Percentiles rank a stretch among this genome's conserved stretches.
phyloP scores from a whole-genome alignment of 2,113 vertebrate genomes.

The Callionymus lyra region DNA sequence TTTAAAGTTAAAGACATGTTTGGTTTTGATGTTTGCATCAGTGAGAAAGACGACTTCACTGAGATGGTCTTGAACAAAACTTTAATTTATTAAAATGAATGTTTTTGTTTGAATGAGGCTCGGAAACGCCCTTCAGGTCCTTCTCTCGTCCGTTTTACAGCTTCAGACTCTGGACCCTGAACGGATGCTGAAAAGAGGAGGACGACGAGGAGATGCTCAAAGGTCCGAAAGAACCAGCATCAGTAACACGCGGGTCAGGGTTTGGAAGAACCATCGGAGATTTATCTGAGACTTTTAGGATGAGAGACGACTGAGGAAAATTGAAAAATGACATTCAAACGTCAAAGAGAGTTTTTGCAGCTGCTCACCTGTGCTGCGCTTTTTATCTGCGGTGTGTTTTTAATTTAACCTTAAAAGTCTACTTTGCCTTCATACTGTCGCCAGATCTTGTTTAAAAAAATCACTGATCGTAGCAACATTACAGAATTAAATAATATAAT shows the following conservation, averaged over 20 bases:
- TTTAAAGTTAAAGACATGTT: too few relatives aligned
- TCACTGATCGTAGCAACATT: too few relatives aligned
- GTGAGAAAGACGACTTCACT: too few relatives aligned
- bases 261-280: too few relatives aligned
- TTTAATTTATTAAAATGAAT: too few relatives aligned
- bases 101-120: too few relatives aligned
- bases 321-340: slow-evolving; percentile 15
- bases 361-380: slow-evolving; percentile 42
- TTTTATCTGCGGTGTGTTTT: slow-evolving; percentile 50
- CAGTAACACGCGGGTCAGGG: not conserved
- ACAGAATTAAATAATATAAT: too few relatives aligned
- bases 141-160: slow-evolving; percentile 47
- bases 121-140: slow-evolving; percentile 5
- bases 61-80: too few relatives aligned
- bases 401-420: not conserved
- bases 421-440: too few relatives aligned
- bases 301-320: slow-evolving; percentile 1
- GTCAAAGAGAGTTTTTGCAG: slow-evolving; percentile 27
- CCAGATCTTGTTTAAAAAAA: too few relatives aligned
- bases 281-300: too few relatives aligned
- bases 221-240: slow-evolving; percentile 1
- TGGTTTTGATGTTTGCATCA: too few relatives aligned
- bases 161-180: slow-evolving; percentile 61
- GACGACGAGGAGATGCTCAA: slow-evolving; percentile 43
- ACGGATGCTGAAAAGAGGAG: slow-evolving; percentile 46